phyloP scores from a whole-genome alignment of 64 coral and sea anemone species.

The Montipora efflorescens region DNA sequence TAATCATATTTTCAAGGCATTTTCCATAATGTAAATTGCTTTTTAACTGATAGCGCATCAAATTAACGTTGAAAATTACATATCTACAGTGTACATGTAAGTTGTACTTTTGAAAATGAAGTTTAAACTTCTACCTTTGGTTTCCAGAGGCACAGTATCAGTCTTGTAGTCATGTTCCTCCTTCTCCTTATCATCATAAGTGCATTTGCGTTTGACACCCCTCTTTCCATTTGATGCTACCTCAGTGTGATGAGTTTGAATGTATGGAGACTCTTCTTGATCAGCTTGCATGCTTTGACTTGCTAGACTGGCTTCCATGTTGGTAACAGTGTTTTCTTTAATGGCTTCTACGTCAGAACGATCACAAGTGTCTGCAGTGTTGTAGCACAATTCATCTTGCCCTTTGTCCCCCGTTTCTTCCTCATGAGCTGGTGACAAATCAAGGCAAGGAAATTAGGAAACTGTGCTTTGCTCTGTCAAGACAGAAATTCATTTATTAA shows the following conservation, averaged over 20 bases:
- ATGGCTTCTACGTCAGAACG: neutral
- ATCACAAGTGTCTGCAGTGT: neutral
- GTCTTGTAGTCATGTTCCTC: neutral
- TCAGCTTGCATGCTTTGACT: neutral
- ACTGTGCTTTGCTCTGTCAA: neutral
- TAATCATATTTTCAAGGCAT: too few species aligned
- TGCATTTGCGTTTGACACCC: conserved; percentile 13
- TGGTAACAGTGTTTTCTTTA: neutral
- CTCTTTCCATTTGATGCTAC: neutral
- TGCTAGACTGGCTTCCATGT: neutral
- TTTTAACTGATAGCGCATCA: too few species aligned
- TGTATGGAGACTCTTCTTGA: neutral
- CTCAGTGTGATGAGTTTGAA: neutral
- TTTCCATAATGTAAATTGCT: too few species aligned
- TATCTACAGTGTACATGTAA: too few species aligned
- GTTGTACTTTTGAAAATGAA: too few species aligned
- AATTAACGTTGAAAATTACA: too few species aligned
- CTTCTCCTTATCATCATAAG: neutral
- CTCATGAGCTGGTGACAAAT: neutral
- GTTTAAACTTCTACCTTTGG: neutral
- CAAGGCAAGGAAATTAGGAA: neutral
- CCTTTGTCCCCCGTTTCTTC: neutral
- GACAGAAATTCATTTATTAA: neutral
- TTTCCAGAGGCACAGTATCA: neutral
- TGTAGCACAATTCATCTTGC: neutral